Evolutionary conservation across 1,140 invertebrate species (phyloP), one percentile per base, ranked within the genome.

Genomic region (Plutomurus gul): DNA sequence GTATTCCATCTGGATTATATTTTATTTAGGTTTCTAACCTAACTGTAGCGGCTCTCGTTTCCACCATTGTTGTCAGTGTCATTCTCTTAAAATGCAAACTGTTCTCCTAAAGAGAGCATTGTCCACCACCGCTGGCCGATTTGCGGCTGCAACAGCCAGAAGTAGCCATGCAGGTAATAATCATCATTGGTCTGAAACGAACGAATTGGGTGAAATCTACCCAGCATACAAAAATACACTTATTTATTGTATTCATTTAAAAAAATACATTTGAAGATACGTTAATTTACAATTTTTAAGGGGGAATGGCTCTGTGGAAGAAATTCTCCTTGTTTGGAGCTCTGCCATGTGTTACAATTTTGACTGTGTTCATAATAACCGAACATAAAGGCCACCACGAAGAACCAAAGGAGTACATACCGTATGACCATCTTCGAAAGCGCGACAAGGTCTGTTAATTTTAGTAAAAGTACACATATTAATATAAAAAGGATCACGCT

Each of bases 391-490:
- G 16, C 3, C 70, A 72, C 20, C 70, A 72, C 25, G 70, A 40
- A 11, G 8, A 39, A 37, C 25, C 25, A 25, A 20, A 20, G 0
- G 70, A 40, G 10, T 72, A 72, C 37, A 25, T 72, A 20, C 18
- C 7, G 8, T 72, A 72, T n/a, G 70, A 72, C 6, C 16, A 72
- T 72, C 25, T 72, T 16, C 18, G 70, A 72, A 72, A 72, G 25
- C 70, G 70, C 13, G 70, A 72, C 18, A 72, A 72, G 70, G 70
- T 72, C 16, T n/a, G n/a, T n/a, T n/a, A 49, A 49, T 49, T 49
- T 20, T 47, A 7, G 20, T 49, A 47, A 18, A 47, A 1, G 39
- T 43, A 3, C 10, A 43, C 10, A 13, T 1, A 43, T n/a, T 43
- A 43, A 43, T 7, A 13, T 43, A 13, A 43, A n/a, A n/a, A n/a